Base-by-base conservation (phyloP, 1,140 invertebrate species). In the Oncopeltus fasciatus region DNA sequence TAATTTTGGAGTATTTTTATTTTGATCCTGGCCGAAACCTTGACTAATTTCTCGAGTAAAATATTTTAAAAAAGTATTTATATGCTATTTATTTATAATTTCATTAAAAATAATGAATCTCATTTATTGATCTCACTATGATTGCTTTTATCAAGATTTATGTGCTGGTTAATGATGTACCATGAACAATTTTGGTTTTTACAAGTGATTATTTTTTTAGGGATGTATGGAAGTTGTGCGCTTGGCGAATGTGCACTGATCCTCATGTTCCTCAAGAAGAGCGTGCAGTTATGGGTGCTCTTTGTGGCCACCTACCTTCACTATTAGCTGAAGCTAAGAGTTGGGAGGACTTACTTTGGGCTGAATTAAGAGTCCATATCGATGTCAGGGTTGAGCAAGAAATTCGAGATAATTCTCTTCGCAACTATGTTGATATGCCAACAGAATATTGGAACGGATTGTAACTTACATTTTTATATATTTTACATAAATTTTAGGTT, bases 331-430 rank as follows among this genome's bases (percentile, higher is more conserved):
- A 87, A 0, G 87, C 90, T 64, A 5, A 24, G 1, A 83, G 81
- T 16, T 96, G 92, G 92, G 84, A 90, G 70, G 94, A 98, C 74
- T 77, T 86, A 60, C 73, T 96, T 12, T 97, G 93, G 93, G 88
- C 90, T 11, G 85, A 92, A 71, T 78, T 92, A 64, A 86, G 84
- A 69, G 80, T 83, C 0, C 80, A 90, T 66, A 82, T 95, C 62
- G 92, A 96, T 72, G 81, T 87, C 16, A 78, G 83, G 64, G 89
- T 95, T 1, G 93, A 96, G 69, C 76, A 80, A 64, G 83, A 88
- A 72, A 70, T 88, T 16, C 74, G 83, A 67, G 75, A 78, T 76
- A 72, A 72, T 78, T 76, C 70, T 80, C 66, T 66, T 77, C 67
- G 65, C 77, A 70, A 69, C 14, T 83, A 79, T 68, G 77, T 73